These are phyloP conservation scores for Plumapathes pennacea DNA, from an alignment of 92 coral and sea anemone genomes.

Conservation along the genomic window DNA sequence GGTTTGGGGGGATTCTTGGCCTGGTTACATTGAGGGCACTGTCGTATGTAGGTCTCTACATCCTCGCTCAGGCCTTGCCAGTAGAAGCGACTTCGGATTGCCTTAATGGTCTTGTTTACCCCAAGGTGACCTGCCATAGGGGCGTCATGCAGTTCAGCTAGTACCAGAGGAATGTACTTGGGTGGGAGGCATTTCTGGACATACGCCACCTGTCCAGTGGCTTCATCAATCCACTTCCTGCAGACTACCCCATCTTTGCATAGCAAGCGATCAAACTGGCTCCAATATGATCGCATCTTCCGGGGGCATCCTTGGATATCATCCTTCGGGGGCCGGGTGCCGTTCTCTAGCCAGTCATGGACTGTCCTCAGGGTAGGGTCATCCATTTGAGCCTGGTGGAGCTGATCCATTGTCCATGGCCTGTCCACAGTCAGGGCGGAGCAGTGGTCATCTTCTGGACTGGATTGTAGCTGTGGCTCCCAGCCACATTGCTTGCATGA, in stretches of 20 bases:
- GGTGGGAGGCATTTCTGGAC: too few relatives aligned
- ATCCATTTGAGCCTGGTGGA: conserved; percentile 3
- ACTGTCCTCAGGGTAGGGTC: conserved; percentile 8
- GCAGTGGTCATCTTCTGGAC: conserved; percentile 5
- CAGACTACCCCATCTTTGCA: conserved; percentile 29
- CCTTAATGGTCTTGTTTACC: conserved; percentile 23
- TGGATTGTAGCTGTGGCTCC: too few relatives aligned
- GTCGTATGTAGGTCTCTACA: conserved; percentile 23
- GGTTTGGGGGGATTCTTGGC: conserved; percentile 13
- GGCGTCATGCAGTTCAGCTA: too few relatives aligned
- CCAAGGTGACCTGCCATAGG: conserved; percentile 33
- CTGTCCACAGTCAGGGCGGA: too few relatives aligned
- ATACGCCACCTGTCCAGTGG: too few relatives aligned
- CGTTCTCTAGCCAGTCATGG: conserved; percentile 23
- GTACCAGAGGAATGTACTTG: too few relatives aligned
- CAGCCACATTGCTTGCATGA: too few relatives aligned
- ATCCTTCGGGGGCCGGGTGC: conserved; percentile 11
- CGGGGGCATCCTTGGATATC: conserved; percentile 33
- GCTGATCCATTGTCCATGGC: conserved; percentile 26
- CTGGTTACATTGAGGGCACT: conserved; percentile 20
- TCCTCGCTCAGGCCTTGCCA: conserved; percentile 25
- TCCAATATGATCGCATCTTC: conserved; percentile 36
- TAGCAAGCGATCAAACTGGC: conserved; percentile 25
- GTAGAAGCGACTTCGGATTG: conserved; percentile 29
- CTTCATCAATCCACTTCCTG: too few relatives aligned